A percentile compares a stretch with the other conserved stretches of the same genome.
Conservation (phyloP, 2,797 vertebrate genomes). For the Melopsittacus undulatus region DNA sequence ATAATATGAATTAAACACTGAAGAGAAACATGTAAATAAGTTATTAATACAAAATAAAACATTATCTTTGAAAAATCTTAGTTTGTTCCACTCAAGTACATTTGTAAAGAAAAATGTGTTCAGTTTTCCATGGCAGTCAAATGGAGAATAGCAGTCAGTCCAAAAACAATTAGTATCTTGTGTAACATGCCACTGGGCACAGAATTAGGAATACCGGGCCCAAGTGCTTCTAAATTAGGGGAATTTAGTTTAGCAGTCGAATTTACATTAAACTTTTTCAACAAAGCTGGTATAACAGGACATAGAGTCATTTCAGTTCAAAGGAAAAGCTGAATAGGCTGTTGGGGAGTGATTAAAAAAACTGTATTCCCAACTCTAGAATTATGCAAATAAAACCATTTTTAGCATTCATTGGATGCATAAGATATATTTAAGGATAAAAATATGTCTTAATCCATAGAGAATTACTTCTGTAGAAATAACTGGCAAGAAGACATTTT, state of each 20-base stretch:
- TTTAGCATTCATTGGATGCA: not conserved
- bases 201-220: not conserved
- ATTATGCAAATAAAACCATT: conserved; percentile 39
- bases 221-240: not conserved
- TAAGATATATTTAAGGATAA: conserved; percentile 34
- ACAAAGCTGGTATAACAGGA: not conserved
- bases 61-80: conserved; percentile 25
- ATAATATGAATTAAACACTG: conserved; percentile 47
- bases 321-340: conserved; percentile 31
- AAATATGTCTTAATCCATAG: conserved; percentile 15
- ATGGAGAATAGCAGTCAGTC: not conserved
- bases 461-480: not conserved
- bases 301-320: not conserved
- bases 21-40: conserved; percentile 6
- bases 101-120: conserved; percentile 30
- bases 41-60: conserved; percentile 47
- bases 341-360: conserved; percentile 38
- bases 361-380: conserved; percentile 6
- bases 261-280: not conserved
- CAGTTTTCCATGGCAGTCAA: conserved; percentile 47
- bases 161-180: conserved; percentile 10
- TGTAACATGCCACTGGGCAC: not conserved
- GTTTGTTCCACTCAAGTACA: not conserved
- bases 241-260: not conserved
- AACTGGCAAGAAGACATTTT: not conserved